Percentiles rank a stretch among this genome's conserved stretches.
Conservation (phyloP, 2,888 invertebrate genomes). For the Drosophila trichaetosa region DNA sequence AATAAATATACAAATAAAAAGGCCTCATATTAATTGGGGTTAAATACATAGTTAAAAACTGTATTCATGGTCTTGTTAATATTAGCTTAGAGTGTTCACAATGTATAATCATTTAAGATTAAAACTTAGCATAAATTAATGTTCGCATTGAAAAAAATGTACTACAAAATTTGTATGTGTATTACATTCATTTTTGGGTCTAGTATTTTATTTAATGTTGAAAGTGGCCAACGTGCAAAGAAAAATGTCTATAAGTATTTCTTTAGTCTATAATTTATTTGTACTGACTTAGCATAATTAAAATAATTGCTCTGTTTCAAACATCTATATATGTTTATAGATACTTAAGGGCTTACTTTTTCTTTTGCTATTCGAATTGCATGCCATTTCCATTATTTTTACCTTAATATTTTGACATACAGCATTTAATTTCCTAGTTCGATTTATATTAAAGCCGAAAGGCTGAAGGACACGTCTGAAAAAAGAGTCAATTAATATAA, state of each 20-base stretch:
- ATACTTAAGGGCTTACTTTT: neutral
- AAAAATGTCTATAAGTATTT: neutral
- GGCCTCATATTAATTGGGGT: slow-evolving; percentile 23
- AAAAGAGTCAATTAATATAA: slow-evolving; percentile 51
- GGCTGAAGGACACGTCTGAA: slow-evolving; percentile 6
- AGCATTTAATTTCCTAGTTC: slow-evolving; percentile 57
- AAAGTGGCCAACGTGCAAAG: neutral
- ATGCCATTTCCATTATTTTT: slow-evolving; percentile 13
- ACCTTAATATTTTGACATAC: slow-evolving; percentile 10
- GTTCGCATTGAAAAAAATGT: slow-evolving; percentile 17
- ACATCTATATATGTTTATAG: neutral
- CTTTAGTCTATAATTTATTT: neutral
- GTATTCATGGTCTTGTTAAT: slow-evolving; percentile 57
- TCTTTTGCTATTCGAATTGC: neutral
- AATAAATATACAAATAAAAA: neutral
- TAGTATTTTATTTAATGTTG: neutral
- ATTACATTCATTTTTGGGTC: neutral
- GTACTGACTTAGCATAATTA: neutral
- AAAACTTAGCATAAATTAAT: slow-evolving; percentile 28
- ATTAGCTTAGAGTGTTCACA: slow-evolving; percentile 54
- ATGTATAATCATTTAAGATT: slow-evolving; percentile 43
- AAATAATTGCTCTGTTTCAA: neutral
- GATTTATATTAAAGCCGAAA: slow-evolving; percentile 44
- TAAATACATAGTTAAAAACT: slow-evolving; percentile 38
- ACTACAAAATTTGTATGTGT: neutral